Conservation (phyloP, 2,113 vertebrate genomes). For the Stomatorhinus ivindoensis region DNA sequence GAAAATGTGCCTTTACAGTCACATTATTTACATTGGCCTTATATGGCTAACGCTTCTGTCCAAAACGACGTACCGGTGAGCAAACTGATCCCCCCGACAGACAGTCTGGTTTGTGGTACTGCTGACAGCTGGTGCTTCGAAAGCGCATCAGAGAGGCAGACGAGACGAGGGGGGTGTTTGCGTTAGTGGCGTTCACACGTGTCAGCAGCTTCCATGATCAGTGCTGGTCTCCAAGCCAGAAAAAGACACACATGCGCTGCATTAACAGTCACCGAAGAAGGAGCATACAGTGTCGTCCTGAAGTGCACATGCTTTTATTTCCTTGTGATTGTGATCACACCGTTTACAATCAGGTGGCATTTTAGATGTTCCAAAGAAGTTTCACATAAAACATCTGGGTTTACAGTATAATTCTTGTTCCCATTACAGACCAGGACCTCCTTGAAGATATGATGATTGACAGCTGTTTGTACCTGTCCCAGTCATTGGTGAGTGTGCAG, state of each 20-base stretch:
- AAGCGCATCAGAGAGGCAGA: not conserved
- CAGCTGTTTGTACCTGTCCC: slow-evolving; percentile 62
- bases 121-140: not conserved
- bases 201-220: not conserved
- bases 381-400: not conserved
- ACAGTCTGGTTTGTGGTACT: not conserved
- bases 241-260: not conserved
- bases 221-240: not conserved
- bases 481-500: slow-evolving; percentile 69
- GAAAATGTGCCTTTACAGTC: not conserved
- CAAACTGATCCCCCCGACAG: not conserved
- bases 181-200: not conserved
- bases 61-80: not conserved
- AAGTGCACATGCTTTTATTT: not conserved
- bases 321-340: not conserved
- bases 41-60: not conserved
- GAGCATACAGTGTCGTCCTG: not conserved
- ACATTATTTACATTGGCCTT: not conserved
- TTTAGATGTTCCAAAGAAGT: not conserved
- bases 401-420: slow-evolving; percentile 23
- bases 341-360: not conserved
- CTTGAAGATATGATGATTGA: slow-evolving; percentile 80
- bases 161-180: not conserved
- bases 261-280: not conserved
- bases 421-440: slow-evolving; percentile 75